A percentile compares a stretch with the other conserved stretches of the same genome.
Evolutionary conservation across 2,797 vertebrate genomes (phyloP).

Genomic region (Rhynchotus rufescens): DNA sequence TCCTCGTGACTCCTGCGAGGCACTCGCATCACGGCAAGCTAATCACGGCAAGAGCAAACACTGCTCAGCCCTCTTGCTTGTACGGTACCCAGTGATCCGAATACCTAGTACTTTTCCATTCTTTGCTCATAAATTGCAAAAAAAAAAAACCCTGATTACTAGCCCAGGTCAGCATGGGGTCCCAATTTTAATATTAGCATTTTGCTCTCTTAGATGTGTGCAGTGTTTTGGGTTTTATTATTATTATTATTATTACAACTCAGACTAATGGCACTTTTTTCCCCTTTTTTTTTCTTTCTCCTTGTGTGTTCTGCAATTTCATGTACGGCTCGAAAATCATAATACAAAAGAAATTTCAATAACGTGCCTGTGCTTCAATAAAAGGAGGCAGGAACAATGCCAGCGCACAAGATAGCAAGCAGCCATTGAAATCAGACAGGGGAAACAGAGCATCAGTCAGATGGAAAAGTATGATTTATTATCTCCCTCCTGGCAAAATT

Average conservation of each 20-base stretch:
- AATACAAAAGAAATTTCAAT: conserved; percentile 72
- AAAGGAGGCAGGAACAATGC: conserved; percentile 56
- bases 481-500: conserved; percentile 69
- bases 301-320: conserved; percentile 65
- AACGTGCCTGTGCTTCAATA: conserved; percentile 64
- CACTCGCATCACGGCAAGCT: not conserved
- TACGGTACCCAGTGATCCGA: not conserved
- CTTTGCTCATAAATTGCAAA: conserved; percentile 4
- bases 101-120: not conserved
- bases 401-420: conserved; percentile 52
- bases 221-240: not conserved
- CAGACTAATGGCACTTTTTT: not conserved
- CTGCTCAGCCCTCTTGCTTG: not conserved
- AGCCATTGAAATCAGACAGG: conserved; percentile 60
- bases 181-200: not conserved
- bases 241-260: not conserved
- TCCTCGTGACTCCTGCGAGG: not conserved
- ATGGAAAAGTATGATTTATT: conserved; percentile 71
- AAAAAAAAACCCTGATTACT: not conserved
- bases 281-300: not conserved
- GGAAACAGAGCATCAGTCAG: conserved; percentile 68
- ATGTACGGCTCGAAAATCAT: conserved; percentile 58
- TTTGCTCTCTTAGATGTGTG: not conserved
- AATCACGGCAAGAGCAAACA: not conserved
- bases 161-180: not conserved